phyloP scores from a whole-genome alignment of 2,888 invertebrate species.

The Myopa tessellatipennis region DNA sequence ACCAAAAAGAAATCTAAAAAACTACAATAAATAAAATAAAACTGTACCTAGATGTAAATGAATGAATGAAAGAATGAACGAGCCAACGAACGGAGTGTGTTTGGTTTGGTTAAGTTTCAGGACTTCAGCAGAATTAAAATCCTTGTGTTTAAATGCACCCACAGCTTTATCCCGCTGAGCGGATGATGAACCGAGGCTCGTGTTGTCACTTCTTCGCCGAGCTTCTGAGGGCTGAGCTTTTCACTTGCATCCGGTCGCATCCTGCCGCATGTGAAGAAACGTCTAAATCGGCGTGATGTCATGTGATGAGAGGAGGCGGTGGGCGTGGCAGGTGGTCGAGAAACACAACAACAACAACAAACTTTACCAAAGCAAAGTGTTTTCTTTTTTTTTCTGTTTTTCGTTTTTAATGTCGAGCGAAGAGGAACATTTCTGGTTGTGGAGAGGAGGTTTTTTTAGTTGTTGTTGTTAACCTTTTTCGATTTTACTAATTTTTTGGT shows the following conservation, averaged over 20 bases:
- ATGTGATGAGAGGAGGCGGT: not conserved
- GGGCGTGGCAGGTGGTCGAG: not conserved
- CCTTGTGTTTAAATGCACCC: not conserved
- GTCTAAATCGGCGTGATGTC: not conserved
- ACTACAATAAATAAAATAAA: conserved; percentile 19
- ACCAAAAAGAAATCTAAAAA: conserved; percentile 17
- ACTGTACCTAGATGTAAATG: conserved; percentile 21
- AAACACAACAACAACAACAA: not conserved
- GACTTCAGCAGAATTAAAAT: conserved; percentile 24
- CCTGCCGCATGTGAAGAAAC: conserved; percentile 22
- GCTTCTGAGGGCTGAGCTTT: not conserved
- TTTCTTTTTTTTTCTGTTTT: not conserved
- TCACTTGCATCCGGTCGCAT: not conserved
- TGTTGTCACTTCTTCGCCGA: not conserved
- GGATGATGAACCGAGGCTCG: not conserved
- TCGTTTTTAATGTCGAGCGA: too few relatives aligned
- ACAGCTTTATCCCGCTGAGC: not conserved
- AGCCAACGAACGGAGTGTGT: not conserved
- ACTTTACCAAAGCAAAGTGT: not conserved
- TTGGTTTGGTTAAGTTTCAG: not conserved
- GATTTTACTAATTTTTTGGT: conserved; percentile 9
- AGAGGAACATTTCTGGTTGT: too few relatives aligned
- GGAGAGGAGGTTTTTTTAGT: too few relatives aligned
- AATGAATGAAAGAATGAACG: conserved; percentile 5
- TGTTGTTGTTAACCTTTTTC: conserved; percentile 12